These are phyloP conservation scores for Cryptocheilus praepositus DNA, from an alignment of 2,888 invertebrate genomes.

Conservation along the genomic window DNA sequence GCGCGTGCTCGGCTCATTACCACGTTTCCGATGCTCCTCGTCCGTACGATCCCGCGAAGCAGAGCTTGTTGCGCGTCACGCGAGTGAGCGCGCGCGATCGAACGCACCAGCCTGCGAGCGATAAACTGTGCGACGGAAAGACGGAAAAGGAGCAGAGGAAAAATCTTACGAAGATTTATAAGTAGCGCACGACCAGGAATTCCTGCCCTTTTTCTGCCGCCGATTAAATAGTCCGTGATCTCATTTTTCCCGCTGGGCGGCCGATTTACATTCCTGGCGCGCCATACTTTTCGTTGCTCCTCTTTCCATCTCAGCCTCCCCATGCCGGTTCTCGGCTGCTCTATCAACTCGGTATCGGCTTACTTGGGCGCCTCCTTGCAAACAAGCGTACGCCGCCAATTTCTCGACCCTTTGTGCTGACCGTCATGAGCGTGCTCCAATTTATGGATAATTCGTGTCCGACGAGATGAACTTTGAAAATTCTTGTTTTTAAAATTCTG, in stretches of 20 bases:
- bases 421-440: too few species aligned
- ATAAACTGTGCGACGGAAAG: conserved; percentile 18
- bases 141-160: background rate
- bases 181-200: conserved; percentile 9
- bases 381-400: conserved; percentile 17
- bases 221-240: background rate
- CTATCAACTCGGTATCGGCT: conserved; percentile 34
- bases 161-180: conserved; percentile 22
- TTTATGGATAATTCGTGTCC: too few species aligned
- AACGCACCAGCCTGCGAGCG: conserved; percentile 8
- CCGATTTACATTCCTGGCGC: background rate
- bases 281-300: background rate
- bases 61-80: conserved; percentile 35
- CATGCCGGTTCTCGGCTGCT: conserved; percentile 14
- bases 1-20: too few species aligned
- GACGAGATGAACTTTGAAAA: too few species aligned
- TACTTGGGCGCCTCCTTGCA: conserved; percentile 36
- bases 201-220: background rate
- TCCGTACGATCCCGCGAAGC: conserved; percentile 10
- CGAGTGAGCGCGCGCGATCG: conserved; percentile 12
- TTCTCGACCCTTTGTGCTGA: conserved; percentile 18
- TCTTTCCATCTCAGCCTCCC: conserved; percentile 6
- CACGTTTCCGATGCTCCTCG: too few species aligned
- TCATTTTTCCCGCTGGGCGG: background rate
- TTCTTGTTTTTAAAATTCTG: too few species aligned